Evolutionary conservation across 2,888 invertebrate species (phyloP).

Genomic region (Hipparchia sbordonii): DNA sequence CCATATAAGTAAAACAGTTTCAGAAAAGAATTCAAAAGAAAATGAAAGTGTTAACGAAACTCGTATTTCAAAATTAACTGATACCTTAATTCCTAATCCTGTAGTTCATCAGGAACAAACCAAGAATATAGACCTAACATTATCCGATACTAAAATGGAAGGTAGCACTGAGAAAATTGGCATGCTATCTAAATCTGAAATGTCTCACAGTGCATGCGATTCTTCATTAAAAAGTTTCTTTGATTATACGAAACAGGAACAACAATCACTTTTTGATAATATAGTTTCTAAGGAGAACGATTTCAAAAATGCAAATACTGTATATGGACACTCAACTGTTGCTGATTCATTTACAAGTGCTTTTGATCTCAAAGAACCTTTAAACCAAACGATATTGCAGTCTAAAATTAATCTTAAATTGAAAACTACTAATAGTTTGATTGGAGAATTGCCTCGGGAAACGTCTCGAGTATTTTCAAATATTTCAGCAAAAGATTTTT

Average conservation of each 20-base stretch:
- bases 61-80: background rate
- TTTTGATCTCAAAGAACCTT: slow-evolving; percentile 3
- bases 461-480: background rate
- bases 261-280: background rate
- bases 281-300: background rate
- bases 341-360: slow-evolving; percentile 6
- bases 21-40: slow-evolving; percentile 1
- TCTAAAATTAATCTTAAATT: background rate
- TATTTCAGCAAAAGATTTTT: slow-evolving; percentile 3
- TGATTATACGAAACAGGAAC: slow-evolving; percentile 10
- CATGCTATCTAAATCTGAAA: slow-evolving; percentile 5
- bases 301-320: background rate
- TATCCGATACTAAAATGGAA: background rate
- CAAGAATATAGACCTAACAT: background rate
- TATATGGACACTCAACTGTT: background rate
- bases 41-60: background rate
- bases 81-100: background rate
- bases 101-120: background rate
- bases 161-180: background rate
- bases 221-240: slow-evolving; percentile 31
- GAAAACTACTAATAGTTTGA: background rate
- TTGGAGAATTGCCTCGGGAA: background rate
- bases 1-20: background rate
- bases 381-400: background rate
- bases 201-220: slow-evolving; percentile 23